These are phyloP conservation scores for Chouioia cunea DNA, from an alignment of 2,888 invertebrate species.

Conservation along the genomic window DNA sequence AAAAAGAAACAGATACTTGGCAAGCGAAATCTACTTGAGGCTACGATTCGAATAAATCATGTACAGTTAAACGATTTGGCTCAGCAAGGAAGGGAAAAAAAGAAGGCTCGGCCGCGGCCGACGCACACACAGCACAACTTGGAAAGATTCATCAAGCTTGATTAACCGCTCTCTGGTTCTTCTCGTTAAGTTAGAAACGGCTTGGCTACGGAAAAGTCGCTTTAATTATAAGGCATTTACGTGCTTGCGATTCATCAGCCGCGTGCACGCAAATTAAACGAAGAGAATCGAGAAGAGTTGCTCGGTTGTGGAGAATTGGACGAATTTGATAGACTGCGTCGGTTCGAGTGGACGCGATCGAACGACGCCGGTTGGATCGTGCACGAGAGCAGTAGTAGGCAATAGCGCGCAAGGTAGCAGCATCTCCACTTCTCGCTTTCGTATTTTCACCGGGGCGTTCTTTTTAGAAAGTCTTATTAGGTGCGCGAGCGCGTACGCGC, in stretches of 20 bases:
- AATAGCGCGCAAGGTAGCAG: background rate
- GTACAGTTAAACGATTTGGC: slow-evolving; percentile 13
- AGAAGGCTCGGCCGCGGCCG: too few species aligned
- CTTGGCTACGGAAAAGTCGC: slow-evolving; percentile 18
- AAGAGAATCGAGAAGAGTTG: too few species aligned
- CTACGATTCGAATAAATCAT: slow-evolving; percentile 15
- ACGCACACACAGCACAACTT: too few species aligned
- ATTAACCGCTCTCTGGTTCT: background rate
- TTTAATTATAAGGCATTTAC: slow-evolving; percentile 33
- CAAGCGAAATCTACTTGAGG: too few species aligned
- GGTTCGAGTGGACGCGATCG: background rate
- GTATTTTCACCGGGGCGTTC: slow-evolving; percentile 49
- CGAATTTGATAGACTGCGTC: background rate
- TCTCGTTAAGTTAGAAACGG: slow-evolving; percentile 24
- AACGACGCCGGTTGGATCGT: slow-evolving; percentile 2
- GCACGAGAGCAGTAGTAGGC: background rate
- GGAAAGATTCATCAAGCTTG: slow-evolving; percentile 15
- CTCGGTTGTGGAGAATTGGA: background rate
- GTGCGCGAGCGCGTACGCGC: slow-evolving; percentile 32
- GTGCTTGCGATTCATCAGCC: slow-evolving; percentile 20
- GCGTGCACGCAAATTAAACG: slow-evolving; percentile 29
- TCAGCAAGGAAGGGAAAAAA: background rate
- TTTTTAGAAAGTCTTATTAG: slow-evolving; percentile 52
- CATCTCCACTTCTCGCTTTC: slow-evolving; percentile 48
- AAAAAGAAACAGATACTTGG: too few species aligned